phyloP scores from a whole-genome alignment of 2,888 invertebrate species.

The Phengaris arion region DNA sequence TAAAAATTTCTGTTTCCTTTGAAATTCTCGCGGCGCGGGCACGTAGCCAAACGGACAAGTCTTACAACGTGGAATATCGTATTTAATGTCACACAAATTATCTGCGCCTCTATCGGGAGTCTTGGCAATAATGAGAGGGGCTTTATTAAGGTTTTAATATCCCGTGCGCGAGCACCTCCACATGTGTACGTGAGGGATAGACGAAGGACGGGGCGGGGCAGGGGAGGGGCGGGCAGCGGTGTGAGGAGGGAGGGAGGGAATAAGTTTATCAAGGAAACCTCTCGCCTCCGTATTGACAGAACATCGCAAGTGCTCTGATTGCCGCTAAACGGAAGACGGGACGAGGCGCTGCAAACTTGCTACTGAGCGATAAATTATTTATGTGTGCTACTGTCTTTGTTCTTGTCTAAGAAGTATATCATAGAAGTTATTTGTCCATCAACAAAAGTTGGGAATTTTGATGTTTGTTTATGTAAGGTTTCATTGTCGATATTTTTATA shows the following conservation, averaged over 20 bases:
- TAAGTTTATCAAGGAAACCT: constrained; percentile 78
- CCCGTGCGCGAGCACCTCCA: constrained; percentile 32
- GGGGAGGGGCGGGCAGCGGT: constrained; percentile 41
- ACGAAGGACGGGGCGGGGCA: constrained; percentile 57
- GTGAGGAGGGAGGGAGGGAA: constrained; percentile 55
- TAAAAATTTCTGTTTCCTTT: constrained; percentile 62
- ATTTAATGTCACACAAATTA: constrained; percentile 59
- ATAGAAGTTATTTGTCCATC: neutral
- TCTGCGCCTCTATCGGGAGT: constrained; percentile 1
- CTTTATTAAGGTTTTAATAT: constrained; percentile 27
- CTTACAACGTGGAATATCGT: constrained; percentile 62
- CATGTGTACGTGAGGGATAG: constrained; percentile 71
- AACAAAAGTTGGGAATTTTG: too few relatives aligned
- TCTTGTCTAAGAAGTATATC: neutral
- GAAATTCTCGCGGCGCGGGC: constrained; percentile 64
- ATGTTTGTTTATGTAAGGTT: too few relatives aligned
- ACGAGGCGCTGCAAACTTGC: constrained; percentile 21
- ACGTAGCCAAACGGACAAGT: constrained; percentile 68
- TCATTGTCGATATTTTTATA: too few relatives aligned
- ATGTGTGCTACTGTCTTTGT: neutral
- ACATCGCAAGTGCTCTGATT: constrained; percentile 74
- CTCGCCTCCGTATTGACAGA: constrained; percentile 77
- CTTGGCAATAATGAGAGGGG: constrained; percentile 16
- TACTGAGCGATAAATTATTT: constrained; percentile 16
- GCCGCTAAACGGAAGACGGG: constrained; percentile 71